Base-by-base conservation (phyloP, 2,888 invertebrate species). In the Cheilosia variabilis region DNA sequence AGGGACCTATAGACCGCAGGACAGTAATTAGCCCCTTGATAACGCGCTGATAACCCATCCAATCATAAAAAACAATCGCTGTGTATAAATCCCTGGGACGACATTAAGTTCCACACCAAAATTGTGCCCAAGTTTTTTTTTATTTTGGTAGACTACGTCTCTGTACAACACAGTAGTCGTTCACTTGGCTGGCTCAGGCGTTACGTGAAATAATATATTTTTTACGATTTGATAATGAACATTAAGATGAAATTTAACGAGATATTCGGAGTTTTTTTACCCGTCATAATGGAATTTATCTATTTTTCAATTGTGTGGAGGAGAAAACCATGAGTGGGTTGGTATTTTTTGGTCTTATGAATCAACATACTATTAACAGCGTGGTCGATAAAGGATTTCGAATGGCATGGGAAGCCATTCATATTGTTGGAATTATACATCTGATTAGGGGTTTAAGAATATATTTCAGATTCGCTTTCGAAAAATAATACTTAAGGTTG, bases 21-120 rank as follows among this genome's bases (percentile, higher is more conserved):
- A 88, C 89, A 90, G 90, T 91, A 91, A 91, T 91, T 91, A 91
- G 91, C 89, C 89, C 87, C 87, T 87, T 81, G 90, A 90, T 90
- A 90, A 90, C 89, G 90, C 88, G 77, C 87, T 89, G 91, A 91
- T 91, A 90, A 89, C 89, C 88, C 80, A 60, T 60, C 69, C 84
- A 84, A 84, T 84, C 84, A 66, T 84, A 84, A 84, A 84, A 84
- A 84, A 80, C 84, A 80, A 80, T 84, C 80, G 75, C 80, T 76
- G 41, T 31, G 80, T 71, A 75, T 84, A 80, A 80, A 76, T 80
- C 80, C 84, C 84, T 71, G 80, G 80, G 84, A 84, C 65, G 60
- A 84, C 80, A 84, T 84, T 84, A 84, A 84, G 75, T 80, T 80
- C 75, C 71, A 58, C 75, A 71, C 69, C 47, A 69, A 66, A 69